A percentile compares a stretch with the other conserved stretches of the same genome.
Evolutionary conservation across 2,888 invertebrate genomes (phyloP).

Genomic region (Pterobdella sp.): DNA sequence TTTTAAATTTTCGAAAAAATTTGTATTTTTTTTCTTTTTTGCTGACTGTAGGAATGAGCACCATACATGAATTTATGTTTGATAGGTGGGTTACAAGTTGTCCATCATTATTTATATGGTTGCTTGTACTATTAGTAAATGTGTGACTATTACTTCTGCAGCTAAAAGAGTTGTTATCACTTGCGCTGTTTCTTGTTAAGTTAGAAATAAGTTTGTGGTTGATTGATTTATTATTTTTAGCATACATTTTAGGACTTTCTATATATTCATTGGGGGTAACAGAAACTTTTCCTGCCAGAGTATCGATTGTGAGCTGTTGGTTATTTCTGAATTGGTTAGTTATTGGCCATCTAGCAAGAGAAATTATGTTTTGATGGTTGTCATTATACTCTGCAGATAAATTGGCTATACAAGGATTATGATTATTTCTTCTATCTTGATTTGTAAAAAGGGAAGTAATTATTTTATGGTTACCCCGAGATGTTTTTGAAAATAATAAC

Average conservation of each 20-base stretch:
- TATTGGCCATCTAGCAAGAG: constrained; percentile 32
- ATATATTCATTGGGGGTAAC: constrained; percentile 29
- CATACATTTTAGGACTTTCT: constrained; percentile 23
- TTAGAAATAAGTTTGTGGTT: constrained; percentile 15
- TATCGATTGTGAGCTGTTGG: constrained; percentile 23
- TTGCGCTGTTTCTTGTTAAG: not conserved
- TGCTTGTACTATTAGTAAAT: not conserved
- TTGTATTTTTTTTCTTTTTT: constrained; percentile 13
- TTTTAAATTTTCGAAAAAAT: constrained; percentile 16
- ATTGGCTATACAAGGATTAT: not conserved
- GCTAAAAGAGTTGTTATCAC: not conserved
- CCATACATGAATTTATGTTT: not conserved
- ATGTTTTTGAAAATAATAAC: not conserved
- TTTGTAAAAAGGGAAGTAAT: not conserved
- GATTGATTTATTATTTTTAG: constrained; percentile 4
- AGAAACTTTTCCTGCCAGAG: constrained; percentile 17
- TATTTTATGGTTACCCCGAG: constrained; percentile 12
- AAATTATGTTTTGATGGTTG: constrained; percentile 24
- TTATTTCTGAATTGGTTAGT: constrained; percentile 15
- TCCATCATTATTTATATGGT: not conserved
- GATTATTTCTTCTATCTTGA: constrained; percentile 6
- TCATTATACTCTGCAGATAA: not conserved
- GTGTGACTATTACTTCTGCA: not conserved
- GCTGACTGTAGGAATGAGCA: constrained; percentile 6
- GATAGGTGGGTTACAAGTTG: not conserved